Conservation (phyloP, 2,888 invertebrate genomes). For the Eumacrocentrus americanus region DNA sequence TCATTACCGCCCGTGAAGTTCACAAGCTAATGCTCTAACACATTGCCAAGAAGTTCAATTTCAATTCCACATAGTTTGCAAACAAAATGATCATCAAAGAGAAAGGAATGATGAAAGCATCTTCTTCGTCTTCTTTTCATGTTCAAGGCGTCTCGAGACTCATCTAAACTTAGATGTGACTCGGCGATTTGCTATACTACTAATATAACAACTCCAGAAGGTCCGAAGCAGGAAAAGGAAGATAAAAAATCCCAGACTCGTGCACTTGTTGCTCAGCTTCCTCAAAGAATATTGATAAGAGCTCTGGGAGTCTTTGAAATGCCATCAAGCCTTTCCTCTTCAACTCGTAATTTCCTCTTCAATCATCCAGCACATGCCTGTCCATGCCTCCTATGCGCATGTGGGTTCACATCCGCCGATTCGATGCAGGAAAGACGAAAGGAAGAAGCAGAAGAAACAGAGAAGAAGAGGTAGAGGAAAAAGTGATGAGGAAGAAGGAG, state of each 20-base stretch:
- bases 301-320: not conserved
- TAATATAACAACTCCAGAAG: not conserved
- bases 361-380: constrained; percentile 24
- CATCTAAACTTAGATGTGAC: constrained; percentile 3
- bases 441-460: constrained; percentile 16
- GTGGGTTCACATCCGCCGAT: constrained; percentile 28
- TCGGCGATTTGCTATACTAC: not conserved
- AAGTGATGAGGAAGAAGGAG: constrained; percentile 31
- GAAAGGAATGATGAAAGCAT: not conserved
- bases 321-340: constrained; percentile 16
- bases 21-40: not conserved
- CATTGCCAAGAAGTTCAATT: not conserved
- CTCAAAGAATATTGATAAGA: constrained; percentile 11
- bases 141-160: not conserved
- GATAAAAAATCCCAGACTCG: not conserved
- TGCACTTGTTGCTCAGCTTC: constrained; percentile 9
- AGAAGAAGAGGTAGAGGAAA: constrained; percentile 19
- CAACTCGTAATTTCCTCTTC: constrained; percentile 21
- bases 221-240: not conserved
- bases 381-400: constrained; percentile 11
- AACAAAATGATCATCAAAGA: constrained; percentile 1
- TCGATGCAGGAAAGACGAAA: no score
- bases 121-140: constrained; percentile 3
- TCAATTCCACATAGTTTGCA: not conserved
- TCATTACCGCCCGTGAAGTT: constrained; percentile 5